Percentiles rank a stretch among this genome's conserved stretches.
These are phyloP conservation scores for Pogonus chalceus DNA, from an alignment of 1,140 invertebrate species.

Conservation along the genomic window DNA sequence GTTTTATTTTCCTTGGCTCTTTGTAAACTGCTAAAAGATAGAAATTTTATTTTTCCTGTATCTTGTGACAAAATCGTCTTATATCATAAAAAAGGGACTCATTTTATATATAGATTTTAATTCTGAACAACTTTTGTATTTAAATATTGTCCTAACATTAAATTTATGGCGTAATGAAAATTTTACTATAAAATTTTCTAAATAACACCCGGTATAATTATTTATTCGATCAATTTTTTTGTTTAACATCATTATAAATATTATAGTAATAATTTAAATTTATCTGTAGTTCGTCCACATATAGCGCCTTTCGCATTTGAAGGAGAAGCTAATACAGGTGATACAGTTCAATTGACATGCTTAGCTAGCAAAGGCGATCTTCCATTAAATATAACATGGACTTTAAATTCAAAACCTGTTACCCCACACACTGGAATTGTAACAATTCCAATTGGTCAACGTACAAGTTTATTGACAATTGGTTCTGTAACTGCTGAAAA, in stretches of 20 bases:
- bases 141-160: no score
- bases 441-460: conserved; percentile 52
- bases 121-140: no score
- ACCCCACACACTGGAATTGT: conserved; percentile 45
- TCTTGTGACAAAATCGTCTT: no score
- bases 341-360: conserved; percentile 58
- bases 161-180: not conserved
- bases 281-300: conserved; percentile 39
- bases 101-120: no score
- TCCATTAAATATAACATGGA: conserved; percentile 54
- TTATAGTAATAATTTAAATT: conserved; percentile 3
- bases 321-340: conserved; percentile 50
- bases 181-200: not conserved
- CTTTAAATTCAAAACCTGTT: conserved; percentile 41
- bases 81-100: no score
- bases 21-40: no score
- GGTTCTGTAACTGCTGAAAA: conserved; percentile 56
- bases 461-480: conserved; percentile 59
- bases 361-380: conserved; percentile 59
- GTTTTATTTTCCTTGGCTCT: no score
- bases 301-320: conserved; percentile 45
- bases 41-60: no score
- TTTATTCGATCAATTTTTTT: not conserved
- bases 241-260: conserved; percentile 1
- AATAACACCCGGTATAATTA: not conserved